These are phyloP conservation scores for Fragum whitleyi DNA, from an alignment of 2,888 invertebrate species.

Conservation along the genomic window DNA sequence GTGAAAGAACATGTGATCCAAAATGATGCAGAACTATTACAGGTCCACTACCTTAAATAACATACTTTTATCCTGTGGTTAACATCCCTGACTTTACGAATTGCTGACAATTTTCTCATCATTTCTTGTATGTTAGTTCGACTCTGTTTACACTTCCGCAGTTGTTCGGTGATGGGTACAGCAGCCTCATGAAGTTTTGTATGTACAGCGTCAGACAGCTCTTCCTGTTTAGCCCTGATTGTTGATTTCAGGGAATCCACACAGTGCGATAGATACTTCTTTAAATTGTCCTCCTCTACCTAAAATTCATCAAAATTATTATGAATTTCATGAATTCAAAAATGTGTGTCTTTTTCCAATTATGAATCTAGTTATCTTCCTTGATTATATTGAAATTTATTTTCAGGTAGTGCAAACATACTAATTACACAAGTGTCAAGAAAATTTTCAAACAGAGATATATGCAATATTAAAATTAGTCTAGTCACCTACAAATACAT, in stretches of 20 bases:
- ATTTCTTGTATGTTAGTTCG: constrained; percentile 60
- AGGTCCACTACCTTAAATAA: too few species aligned
- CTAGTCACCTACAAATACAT: too few species aligned
- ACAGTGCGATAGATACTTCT: constrained; percentile 46
- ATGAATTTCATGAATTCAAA: not conserved
- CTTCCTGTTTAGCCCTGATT: constrained; percentile 59
- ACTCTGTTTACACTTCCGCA: constrained; percentile 54
- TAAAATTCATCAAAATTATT: constrained; percentile 16
- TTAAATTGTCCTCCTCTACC: constrained; percentile 57
- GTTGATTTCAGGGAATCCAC: constrained; percentile 49
- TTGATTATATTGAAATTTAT: too few species aligned
- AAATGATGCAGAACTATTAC: too few species aligned
- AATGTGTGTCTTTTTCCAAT: too few species aligned
- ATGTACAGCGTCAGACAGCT: constrained; percentile 47
- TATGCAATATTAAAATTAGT: too few species aligned
- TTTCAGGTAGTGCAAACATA: too few species aligned
- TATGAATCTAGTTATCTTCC: too few species aligned
- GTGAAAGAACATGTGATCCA: too few species aligned
- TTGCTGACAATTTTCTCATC: constrained; percentile 62
- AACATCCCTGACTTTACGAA: constrained; percentile 60
- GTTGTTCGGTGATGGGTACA: constrained; percentile 59
- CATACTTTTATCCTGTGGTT: constrained; percentile 63
- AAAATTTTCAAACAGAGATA: too few species aligned
- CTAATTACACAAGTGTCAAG: too few species aligned
- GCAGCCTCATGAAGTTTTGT: constrained; percentile 51